These are phyloP conservation scores for Hoplostethus mediterraneus DNA, from an alignment of 2,797 vertebrate species.

Conservation along the genomic window DNA sequence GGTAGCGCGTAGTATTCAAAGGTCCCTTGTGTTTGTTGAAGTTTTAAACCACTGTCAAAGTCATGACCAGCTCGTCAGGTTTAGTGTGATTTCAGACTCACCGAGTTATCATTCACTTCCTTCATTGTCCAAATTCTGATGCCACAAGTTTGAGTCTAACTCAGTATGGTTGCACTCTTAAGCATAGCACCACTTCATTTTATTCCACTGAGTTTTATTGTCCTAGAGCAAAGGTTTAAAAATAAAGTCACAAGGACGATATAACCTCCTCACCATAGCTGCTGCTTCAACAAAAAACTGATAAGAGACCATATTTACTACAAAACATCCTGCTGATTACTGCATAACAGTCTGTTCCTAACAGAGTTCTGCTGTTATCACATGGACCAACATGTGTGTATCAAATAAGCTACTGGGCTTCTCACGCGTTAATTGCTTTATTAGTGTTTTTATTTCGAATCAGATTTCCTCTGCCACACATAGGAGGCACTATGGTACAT, in stretches of 20 bases:
- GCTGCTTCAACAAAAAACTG: neutral
- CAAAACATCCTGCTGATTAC: neutral
- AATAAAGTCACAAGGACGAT: slow-evolving; percentile 61
- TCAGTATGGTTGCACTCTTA: neutral
- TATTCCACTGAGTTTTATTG: slow-evolving; percentile 35
- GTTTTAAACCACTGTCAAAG: neutral
- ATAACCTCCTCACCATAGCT: slow-evolving; percentile 34
- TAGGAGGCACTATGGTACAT: neutral
- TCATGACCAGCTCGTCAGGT: neutral
- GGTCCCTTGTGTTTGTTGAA: neutral
- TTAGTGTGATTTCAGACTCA: slow-evolving; percentile 16
- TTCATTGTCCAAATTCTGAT: slow-evolving; percentile 42
- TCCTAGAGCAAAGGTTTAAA: slow-evolving; percentile 68
- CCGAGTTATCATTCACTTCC: slow-evolving; percentile 20
- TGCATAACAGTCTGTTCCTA: neutral
- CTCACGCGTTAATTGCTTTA: neutral
- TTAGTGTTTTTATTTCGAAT: neutral
- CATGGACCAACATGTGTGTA: too few species aligned
- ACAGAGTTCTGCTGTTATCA: neutral
- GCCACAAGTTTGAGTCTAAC: neutral
- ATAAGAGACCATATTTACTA: neutral
- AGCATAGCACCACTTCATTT: slow-evolving; percentile 11
- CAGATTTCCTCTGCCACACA: neutral
- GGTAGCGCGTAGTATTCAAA: neutral
- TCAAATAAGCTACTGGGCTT: neutral